Base-by-base conservation (phyloP, 2,888 invertebrate species). In the Horisme vitalbata region DNA sequence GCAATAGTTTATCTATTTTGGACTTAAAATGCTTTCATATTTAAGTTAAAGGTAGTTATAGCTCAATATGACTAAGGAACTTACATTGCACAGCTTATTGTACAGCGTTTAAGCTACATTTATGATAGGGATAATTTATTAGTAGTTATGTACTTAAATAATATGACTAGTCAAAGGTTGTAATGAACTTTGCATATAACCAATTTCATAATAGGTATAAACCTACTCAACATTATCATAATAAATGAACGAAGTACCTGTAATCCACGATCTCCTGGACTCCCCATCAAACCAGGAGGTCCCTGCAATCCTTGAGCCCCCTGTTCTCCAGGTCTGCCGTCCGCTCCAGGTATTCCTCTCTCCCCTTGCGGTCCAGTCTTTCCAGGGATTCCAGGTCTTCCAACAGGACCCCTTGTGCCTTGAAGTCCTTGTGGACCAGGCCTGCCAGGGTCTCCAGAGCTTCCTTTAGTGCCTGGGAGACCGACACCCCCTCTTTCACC, bases 261-360 rank as follows among this genome's bases (percentile, higher is more conserved):
- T 60, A 93, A 84, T 57, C 95, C 95, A 72, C 94, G 92, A 65
- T 95, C 94, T 51, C 96, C 96, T n/a, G 93, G 92, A 11, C 92
- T 89, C 33, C 96, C 96, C 63, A 94, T 91, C 2, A 93, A 91
- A 32, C 96, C 96, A 31, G 94, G 95, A 10, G 94, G 83, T 20
- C 97, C 97, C 82, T 95, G 94, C 11, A 94, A 83, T 9, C 97
- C 97, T 71, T 93, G 93, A 8, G 92, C 87, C 28, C 97, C 97
- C 64, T 94, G 93, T 66, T 96, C 96, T 13, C 97, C 97, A 8
- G 95, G 92, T 70, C 95, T 94, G 4, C 97, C 97, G 79, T 97
- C 96, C 44, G 95, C 94, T 6, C 97, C 97, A 31, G 94, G 93
- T 64, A 94, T 87, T 30, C 95, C 95, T 50, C 94, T 89, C 68